A percentile compares a stretch with the other conserved stretches of the same genome.
These are phyloP conservation scores for Drosophila leontia DNA, from an alignment of 1,140 invertebrate genomes.

Conservation along the genomic window DNA sequence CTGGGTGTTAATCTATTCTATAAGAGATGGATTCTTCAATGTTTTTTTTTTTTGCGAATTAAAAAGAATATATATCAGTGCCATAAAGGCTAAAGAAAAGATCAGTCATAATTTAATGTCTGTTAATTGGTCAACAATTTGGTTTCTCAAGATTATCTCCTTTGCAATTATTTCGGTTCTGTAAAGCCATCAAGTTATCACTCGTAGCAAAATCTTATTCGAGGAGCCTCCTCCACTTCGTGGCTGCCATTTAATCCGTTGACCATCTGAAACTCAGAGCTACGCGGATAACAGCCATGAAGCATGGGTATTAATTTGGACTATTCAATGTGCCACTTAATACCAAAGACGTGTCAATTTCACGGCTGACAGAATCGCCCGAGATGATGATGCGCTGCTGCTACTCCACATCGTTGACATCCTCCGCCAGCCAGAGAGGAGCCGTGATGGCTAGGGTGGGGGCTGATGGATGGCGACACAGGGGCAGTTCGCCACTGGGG, in stretches of 20 bases:
- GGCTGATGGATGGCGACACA: slow-evolving; percentile 13
- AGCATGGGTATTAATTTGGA: slow-evolving; percentile 75
- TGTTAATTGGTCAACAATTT: neutral
- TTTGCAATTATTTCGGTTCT: neutral
- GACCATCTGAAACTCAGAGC: slow-evolving; percentile 13
- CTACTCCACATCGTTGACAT: slow-evolving; percentile 39
- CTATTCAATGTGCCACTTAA: slow-evolving; percentile 83
- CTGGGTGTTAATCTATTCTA: neutral
- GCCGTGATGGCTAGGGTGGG: slow-evolving; percentile 6
- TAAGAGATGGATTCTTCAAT: neutral
- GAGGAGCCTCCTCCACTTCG: neutral
- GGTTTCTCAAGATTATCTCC: neutral
- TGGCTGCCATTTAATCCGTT: slow-evolving; percentile 3
- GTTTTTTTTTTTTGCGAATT: no score
- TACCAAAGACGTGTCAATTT: slow-evolving; percentile 82
- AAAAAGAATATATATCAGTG: neutral
- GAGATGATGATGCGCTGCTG: slow-evolving; percentile 30
- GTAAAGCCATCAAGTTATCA: slow-evolving; percentile 1
- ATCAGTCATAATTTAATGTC: neutral
- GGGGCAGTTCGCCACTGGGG: slow-evolving; percentile 61
- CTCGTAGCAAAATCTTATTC: neutral
- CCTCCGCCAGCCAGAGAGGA: slow-evolving; percentile 17
- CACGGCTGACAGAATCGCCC: slow-evolving; percentile 73
- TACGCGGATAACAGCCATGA: slow-evolving; percentile 26
- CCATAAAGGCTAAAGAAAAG: neutral